Evolutionary conservation across 2,888 invertebrate genomes (phyloP).

Genomic region (Lottia scabra): DNA sequence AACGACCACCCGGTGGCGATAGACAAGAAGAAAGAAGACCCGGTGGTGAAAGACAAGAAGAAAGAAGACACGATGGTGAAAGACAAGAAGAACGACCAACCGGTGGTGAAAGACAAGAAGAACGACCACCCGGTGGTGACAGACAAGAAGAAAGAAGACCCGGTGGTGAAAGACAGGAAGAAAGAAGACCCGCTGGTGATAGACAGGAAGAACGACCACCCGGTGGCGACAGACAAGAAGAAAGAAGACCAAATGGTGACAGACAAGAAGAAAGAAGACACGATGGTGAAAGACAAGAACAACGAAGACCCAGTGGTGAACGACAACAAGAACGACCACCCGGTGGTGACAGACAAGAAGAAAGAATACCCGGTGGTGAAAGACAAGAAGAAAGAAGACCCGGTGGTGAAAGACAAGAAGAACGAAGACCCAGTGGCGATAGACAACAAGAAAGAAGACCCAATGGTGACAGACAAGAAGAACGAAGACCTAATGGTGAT

Average conservation of each 20-base stretch:
- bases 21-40: too few relatives aligned
- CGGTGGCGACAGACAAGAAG: background rate
- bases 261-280: too few relatives aligned
- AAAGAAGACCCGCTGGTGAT: conserved; percentile 1
- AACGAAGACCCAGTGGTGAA: too few relatives aligned
- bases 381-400: background rate
- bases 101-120: conserved; percentile 2
- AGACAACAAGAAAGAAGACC: background rate
- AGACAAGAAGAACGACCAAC: conserved; percentile 1
- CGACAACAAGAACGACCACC: background rate
- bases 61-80: too few relatives aligned
- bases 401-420: too few relatives aligned
- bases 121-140: conserved; percentile 7
- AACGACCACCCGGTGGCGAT: background rate
- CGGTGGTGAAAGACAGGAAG: conserved; percentile 8
- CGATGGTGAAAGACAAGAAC: too few relatives aligned
- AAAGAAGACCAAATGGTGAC: conserved; percentile 4
- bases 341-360: background rate
- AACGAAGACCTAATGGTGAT: background rate
- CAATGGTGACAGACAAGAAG: background rate
- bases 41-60: too few relatives aligned
- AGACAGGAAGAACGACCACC: conserved; percentile 1
- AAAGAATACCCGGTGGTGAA: background rate
- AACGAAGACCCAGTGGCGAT: background rate
- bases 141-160: conserved; percentile 14